phyloP scores from a whole-genome alignment of 2,113 vertebrate species.

The Periophthalmodon schlosseri region DNA sequence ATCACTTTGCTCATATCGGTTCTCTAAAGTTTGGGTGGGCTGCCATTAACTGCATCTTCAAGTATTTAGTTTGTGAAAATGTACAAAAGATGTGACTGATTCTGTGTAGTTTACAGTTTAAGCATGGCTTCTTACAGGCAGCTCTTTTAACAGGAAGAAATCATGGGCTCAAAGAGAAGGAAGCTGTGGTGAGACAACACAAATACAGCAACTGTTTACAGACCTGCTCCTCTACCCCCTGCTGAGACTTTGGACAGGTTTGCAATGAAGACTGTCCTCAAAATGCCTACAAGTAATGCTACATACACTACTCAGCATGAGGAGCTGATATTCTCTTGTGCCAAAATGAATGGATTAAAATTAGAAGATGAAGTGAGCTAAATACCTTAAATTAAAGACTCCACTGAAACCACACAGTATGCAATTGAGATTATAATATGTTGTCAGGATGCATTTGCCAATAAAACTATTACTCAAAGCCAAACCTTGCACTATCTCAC shows the following conservation, averaged over 20 bases:
- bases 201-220: conserved; percentile 10
- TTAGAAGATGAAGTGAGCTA: conserved; percentile 1
- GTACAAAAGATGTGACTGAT: background rate
- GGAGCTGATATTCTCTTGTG: background rate
- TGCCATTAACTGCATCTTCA: background rate
- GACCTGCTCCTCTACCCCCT: background rate
- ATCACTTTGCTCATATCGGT: background rate
- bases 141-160: background rate
- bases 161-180: conserved; percentile 1
- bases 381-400: conserved; percentile 6
- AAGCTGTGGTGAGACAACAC: background rate
- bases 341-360: background rate
- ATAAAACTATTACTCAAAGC: background rate
- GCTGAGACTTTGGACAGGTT: background rate
- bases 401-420: background rate
- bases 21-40: background rate
- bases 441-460: background rate
- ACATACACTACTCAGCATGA: background rate
- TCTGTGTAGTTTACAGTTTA: background rate
- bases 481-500: conserved; percentile 2
- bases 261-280: background rate
- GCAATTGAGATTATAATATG: conserved; percentile 7
- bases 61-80: background rate
- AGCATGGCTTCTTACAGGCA: background rate
- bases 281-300: background rate